phyloP scores from a whole-genome alignment of 2,888 invertebrate genomes.

The Epinotia brunnichana region DNA sequence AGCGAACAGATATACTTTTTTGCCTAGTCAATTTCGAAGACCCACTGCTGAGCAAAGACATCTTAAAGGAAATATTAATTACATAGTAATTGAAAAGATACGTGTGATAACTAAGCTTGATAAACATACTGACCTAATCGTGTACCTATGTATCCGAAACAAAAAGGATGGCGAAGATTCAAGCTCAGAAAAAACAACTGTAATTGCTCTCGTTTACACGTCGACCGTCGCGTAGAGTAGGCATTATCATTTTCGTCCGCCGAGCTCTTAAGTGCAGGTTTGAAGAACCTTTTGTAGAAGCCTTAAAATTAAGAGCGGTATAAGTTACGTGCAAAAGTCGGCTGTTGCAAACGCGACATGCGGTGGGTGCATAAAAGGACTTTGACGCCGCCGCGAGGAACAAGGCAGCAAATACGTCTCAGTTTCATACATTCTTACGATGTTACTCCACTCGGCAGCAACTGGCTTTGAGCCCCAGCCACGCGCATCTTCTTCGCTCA shows the following conservation, averaged over 20 bases:
- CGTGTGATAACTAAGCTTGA: too few species aligned
- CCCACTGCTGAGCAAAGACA: too few species aligned
- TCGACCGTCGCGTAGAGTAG: background rate
- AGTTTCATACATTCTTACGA: background rate
- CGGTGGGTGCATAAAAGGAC: constrained; percentile 10
- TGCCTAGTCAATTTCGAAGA: too few species aligned
- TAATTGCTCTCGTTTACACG: background rate
- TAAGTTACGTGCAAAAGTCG: constrained; percentile 32
- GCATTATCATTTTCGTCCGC: background rate
- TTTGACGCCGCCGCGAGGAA: background rate
- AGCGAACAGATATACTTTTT: too few species aligned
- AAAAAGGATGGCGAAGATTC: too few species aligned
- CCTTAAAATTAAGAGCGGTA: constrained; percentile 27
- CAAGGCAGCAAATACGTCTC: background rate
- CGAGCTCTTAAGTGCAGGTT: background rate
- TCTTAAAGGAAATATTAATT: too few species aligned
- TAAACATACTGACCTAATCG: too few species aligned
- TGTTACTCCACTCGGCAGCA: background rate
- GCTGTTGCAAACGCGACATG: constrained; percentile 6
- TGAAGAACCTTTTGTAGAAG: background rate
- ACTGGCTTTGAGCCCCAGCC: constrained; percentile 14
- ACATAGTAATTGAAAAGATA: too few species aligned
- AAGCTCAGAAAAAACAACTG: background rate
- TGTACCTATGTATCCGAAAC: too few species aligned
- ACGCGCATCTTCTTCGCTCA: constrained; percentile 1